These are phyloP conservation scores for Acronicta psi DNA, from an alignment of 2,888 invertebrate genomes.

Conservation along the genomic window DNA sequence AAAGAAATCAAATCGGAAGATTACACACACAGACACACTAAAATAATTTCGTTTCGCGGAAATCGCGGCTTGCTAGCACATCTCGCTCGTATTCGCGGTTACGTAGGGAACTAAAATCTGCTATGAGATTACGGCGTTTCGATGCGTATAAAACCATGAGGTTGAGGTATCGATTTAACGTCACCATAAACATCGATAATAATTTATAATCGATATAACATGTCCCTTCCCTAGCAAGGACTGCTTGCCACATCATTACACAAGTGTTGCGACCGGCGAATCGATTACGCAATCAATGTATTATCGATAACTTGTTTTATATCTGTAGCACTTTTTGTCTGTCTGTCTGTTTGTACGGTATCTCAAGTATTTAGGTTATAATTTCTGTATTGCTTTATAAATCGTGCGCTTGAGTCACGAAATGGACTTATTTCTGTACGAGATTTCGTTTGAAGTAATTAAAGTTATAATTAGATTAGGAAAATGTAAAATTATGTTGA, in stretches of 20 bases:
- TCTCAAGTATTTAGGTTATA: constrained; percentile 36
- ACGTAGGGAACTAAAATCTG: no score
- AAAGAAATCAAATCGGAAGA: no score
- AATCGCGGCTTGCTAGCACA: no score
- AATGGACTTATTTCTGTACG: constrained; percentile 9
- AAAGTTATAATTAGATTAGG: constrained; percentile 1
- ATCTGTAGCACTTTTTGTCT: constrained; percentile 28
- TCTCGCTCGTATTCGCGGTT: no score
- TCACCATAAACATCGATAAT: no score
- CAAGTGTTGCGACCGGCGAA: constrained; percentile 22
- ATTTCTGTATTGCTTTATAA: constrained; percentile 24
- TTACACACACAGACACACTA: no score
- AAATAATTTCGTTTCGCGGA: no score
- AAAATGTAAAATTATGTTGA: neutral
- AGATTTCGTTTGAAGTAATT: constrained; percentile 5
- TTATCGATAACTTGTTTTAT: constrained; percentile 46
- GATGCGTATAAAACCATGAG: no score
- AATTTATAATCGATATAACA: constrained; percentile 18
- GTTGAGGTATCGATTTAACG: no score
- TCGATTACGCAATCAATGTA: constrained; percentile 28
- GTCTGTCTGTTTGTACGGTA: constrained; percentile 25
- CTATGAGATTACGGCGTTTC: no score
- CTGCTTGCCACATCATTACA: constrained; percentile 33
- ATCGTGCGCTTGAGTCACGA: constrained; percentile 37
- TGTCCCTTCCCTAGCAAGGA: constrained; percentile 33